These are phyloP conservation scores for Pristionchus fissidentatus DNA, from an alignment of 2,888 invertebrate species.

Conservation along the genomic window DNA sequence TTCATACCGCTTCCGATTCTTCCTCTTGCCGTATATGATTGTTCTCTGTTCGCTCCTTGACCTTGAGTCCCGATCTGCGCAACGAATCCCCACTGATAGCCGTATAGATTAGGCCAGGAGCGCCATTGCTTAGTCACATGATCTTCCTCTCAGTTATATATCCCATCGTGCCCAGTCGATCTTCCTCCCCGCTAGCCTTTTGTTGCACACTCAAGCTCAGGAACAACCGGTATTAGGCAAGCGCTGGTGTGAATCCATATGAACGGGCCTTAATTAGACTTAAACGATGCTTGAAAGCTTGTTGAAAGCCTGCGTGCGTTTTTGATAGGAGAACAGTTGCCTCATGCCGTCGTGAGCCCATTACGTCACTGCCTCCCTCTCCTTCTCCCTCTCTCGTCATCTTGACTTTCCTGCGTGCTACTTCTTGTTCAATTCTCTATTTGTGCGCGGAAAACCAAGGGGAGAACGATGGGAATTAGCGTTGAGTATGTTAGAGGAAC, in stretches of 20 bases:
- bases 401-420: constrained; percentile 23
- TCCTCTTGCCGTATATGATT: not conserved
- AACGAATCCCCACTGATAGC: not conserved
- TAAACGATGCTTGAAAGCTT: not conserved
- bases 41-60: not conserved
- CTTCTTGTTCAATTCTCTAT: constrained; percentile 6
- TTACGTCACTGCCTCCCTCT: constrained; percentile 29
- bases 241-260: not conserved
- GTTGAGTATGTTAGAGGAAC: not conserved
- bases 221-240: constrained; percentile 25
- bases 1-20: not conserved
- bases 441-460: not conserved
- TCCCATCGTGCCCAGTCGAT: constrained; percentile 8
- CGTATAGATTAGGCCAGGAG: not conserved
- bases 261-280: not conserved
- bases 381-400: constrained; percentile 16
- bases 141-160: not conserved
- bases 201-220: not conserved
- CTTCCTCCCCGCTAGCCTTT: not conserved
- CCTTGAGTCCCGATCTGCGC: not conserved
- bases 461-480: constrained; percentile 32
- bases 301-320: not conserved
- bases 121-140: constrained; percentile 16
- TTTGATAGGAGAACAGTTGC: constrained; percentile 27
- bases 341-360: not conserved